These are phyloP conservation scores for Carabus problematicus DNA, from an alignment of 2,888 invertebrate genomes.

Conservation along the genomic window DNA sequence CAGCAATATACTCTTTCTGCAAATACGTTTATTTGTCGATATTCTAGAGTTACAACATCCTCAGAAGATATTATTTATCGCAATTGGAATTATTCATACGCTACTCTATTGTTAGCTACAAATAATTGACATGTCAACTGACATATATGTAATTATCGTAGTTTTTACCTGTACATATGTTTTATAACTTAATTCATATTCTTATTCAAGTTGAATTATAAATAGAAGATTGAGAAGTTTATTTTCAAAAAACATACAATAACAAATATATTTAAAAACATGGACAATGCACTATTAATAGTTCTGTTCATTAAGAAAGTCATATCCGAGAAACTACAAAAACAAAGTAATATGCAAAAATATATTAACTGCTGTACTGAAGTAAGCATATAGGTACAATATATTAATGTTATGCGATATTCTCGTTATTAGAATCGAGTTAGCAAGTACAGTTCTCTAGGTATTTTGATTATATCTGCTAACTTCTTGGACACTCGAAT, in stretches of 20 bases:
- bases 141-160: too few species aligned
- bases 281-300: constrained; percentile 41
- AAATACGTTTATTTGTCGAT: too few species aligned
- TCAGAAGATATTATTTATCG: too few species aligned
- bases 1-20: too few species aligned
- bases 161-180: too few species aligned
- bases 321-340: constrained; percentile 42
- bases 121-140: too few species aligned
- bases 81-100: too few species aligned
- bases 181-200: not conserved
- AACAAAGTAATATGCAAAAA: constrained; percentile 41
- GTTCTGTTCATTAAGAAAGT: constrained; percentile 40
- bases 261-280: constrained; percentile 42
- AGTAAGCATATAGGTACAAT: constrained; percentile 42
- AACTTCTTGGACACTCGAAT: constrained; percentile 39
- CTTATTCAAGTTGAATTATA: constrained; percentile 38
- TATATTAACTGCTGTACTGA: constrained; percentile 42
- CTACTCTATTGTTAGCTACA: too few species aligned
- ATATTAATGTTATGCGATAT: constrained; percentile 39
- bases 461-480: constrained; percentile 42
- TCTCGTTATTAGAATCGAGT: constrained; percentile 36
- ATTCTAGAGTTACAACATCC: too few species aligned
- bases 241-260: constrained; percentile 43
- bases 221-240: constrained; percentile 43
- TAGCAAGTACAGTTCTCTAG: constrained; percentile 35